Conservation (phyloP, 2,888 invertebrate genomes). For the Drosophila vallismaia region DNA sequence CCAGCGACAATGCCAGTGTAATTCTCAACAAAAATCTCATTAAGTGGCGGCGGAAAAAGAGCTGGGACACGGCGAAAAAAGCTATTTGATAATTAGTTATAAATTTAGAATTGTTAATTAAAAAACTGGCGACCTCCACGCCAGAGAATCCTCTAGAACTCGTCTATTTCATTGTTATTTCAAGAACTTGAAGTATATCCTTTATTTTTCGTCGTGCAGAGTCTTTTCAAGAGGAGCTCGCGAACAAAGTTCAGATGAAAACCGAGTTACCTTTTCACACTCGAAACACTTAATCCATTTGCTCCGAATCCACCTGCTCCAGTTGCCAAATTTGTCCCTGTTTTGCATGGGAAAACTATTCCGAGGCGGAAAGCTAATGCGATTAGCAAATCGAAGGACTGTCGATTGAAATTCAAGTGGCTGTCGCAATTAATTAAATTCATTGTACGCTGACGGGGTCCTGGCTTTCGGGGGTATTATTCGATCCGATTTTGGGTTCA, state of each 20-base stretch:
- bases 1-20: conserved; percentile 49
- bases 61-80: not conserved
- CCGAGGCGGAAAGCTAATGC: conserved; percentile 49
- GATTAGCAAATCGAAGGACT: conserved; percentile 59
- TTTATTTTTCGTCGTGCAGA: conserved; percentile 1
- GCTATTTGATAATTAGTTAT: not conserved
- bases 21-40: conserved; percentile 71
- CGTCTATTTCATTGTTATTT: not conserved
- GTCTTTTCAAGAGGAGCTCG: not conserved
- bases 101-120: too few species aligned
- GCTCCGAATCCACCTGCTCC: conserved; percentile 4
- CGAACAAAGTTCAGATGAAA: conserved; percentile 20
- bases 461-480: conserved; percentile 33
- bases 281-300: not conserved
- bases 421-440: conserved; percentile 71
- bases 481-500: conserved; percentile 46
- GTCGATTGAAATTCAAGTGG: conserved; percentile 73
- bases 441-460: conserved; percentile 28
- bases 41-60: conserved; percentile 50
- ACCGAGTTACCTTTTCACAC: conserved; percentile 16
- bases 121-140: too few species aligned
- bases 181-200: not conserved
- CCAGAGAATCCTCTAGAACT: too few species aligned
- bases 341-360: conserved; percentile 67
- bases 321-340: conserved; percentile 61